Conservation (phyloP, 2,113 vertebrate genomes). For the Eptesicus fuscus region DNA sequence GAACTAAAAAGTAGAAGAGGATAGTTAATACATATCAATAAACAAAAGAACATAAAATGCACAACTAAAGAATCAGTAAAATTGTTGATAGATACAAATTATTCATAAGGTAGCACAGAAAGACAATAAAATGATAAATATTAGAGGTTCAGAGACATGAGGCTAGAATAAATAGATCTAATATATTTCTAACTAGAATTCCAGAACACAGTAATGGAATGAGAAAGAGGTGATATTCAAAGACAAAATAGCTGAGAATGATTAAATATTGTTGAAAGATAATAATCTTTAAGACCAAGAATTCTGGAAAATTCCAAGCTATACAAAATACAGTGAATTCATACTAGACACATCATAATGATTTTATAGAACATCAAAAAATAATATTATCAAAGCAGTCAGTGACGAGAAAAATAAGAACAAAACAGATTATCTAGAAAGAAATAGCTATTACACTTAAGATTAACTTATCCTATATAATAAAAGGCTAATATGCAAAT, state of each 20-base stretch:
- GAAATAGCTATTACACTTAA: background rate
- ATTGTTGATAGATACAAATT: background rate
- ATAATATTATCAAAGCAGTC: background rate
- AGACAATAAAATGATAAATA: constrained; percentile 14
- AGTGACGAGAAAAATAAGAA: background rate
- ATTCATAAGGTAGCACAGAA: background rate
- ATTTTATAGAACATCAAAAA: background rate
- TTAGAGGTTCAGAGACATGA: background rate
- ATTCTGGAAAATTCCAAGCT: background rate
- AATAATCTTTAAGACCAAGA: background rate
- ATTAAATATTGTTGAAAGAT: background rate
- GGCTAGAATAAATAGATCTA: background rate
- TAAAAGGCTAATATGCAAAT: too few relatives aligned
- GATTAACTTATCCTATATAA: background rate
- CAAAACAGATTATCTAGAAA: background rate
- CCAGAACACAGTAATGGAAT: background rate
- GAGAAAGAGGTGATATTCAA: background rate
- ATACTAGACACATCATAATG: background rate
- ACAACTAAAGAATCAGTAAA: background rate
- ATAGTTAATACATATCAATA: background rate
- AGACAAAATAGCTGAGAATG: background rate
- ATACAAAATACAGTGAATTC: background rate
- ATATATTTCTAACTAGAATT: background rate
- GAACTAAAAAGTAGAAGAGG: background rate
- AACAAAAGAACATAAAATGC: background rate